Conservation (phyloP, 2,797 vertebrate species). For the Hydrocynus forskahlii region DNA sequence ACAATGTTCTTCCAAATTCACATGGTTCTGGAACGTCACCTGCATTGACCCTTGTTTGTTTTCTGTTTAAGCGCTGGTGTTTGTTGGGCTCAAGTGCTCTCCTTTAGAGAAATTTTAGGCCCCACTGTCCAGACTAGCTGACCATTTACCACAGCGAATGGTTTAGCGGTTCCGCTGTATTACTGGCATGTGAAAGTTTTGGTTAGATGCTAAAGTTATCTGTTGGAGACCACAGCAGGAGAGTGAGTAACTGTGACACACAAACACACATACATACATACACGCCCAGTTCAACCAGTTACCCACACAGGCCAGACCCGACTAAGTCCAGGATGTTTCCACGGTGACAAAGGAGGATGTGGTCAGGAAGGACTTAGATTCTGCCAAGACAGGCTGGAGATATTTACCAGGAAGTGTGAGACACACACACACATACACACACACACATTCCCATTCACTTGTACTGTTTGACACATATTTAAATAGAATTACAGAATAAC, state of each 20-base stretch:
- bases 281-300: slow-evolving; percentile 1
- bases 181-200: slow-evolving; percentile 22
- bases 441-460: slow-evolving; percentile 20
- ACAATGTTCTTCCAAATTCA: neutral
- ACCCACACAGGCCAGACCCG: slow-evolving; percentile 42
- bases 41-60: neutral
- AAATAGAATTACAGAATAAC: slow-evolving; percentile 18
- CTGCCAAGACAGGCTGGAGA: slow-evolving; percentile 67
- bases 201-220: slow-evolving; percentile 23
- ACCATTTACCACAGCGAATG: slow-evolving; percentile 6
- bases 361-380: slow-evolving; percentile 67
- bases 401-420: slow-evolving; percentile 75
- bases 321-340: slow-evolving; percentile 71
- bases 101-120: neutral
- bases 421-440: slow-evolving; percentile 29
- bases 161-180: slow-evolving; percentile 2
- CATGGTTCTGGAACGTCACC: neutral
- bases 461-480: slow-evolving; percentile 32
- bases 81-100: neutral
- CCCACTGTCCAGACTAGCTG: neutral
- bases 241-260: slow-evolving; percentile 34
- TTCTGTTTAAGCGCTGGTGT: neutral
- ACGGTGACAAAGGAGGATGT: slow-evolving; percentile 84
- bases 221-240: slow-evolving; percentile 25
- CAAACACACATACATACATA: slow-evolving; percentile 14